Conservation (phyloP, 2,113 vertebrate genomes). For the Phaethon lepturus region DNA sequence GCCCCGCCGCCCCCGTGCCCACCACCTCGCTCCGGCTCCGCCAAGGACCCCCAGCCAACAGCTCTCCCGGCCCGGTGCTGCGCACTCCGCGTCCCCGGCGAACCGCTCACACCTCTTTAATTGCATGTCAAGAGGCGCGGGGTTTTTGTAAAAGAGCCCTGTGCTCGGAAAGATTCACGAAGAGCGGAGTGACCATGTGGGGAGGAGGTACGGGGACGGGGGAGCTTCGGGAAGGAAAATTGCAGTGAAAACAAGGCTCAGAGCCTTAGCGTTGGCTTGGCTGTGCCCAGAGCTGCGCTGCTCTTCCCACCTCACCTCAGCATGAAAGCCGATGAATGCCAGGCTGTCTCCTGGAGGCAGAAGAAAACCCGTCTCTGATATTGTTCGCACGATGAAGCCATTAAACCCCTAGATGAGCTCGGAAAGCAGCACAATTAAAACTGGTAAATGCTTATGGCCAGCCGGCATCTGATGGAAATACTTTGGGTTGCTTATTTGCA, state of each 20-base stretch:
- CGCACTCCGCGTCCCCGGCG: not conserved
- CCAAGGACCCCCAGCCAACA: not conserved
- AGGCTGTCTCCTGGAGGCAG: not conserved
- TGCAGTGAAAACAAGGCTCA: not conserved
- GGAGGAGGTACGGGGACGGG: not conserved
- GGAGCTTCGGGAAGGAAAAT: not conserved
- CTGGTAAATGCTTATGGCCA: not conserved
- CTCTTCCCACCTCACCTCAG: not conserved
- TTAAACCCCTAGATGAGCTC: not conserved
- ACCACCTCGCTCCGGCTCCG: accelerated
- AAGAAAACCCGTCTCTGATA: not conserved
- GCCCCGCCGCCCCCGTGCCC: not conserved
- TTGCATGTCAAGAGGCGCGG: slow-evolving; percentile 53
- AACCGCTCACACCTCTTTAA: not conserved
- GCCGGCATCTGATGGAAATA: not conserved
- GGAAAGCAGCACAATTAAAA: not conserved
- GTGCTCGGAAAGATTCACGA: not conserved
- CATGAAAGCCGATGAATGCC: not conserved
- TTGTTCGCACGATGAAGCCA: not conserved
- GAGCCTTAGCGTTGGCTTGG: too few relatives aligned
- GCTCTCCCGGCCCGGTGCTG: not conserved
- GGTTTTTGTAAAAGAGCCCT: not conserved
- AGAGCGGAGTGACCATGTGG: not conserved
- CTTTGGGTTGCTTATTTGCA: not conserved
- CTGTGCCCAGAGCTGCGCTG: not conserved